Percentiles rank a stretch among this genome's conserved stretches.
Evolutionary conservation across 2,797 vertebrate species (phyloP).

Genomic region (Myiotriccus ornatus): DNA sequence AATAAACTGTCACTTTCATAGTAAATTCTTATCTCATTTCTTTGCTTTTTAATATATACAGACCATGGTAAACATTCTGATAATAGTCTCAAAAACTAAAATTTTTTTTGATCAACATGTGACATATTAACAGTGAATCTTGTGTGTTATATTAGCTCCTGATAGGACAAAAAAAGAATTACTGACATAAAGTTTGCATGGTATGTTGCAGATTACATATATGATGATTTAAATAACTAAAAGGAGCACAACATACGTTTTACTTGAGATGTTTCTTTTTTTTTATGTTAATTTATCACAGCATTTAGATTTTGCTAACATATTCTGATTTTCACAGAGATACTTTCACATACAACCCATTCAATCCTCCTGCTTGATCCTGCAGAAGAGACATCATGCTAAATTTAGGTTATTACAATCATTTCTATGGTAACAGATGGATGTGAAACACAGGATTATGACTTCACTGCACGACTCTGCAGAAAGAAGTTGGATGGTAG

Average conservation of each 20-base stretch:
- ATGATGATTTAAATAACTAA: neutral
- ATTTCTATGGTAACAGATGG: slow-evolving; percentile 71
- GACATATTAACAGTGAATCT: neutral
- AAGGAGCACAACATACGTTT: neutral
- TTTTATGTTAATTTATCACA: neutral
- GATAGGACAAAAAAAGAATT: neutral
- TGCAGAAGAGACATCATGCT: slow-evolving; percentile 55
- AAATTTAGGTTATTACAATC: slow-evolving; percentile 70
- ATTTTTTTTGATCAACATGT: neutral
- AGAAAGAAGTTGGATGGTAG: slow-evolving; percentile 37
- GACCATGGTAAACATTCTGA: neutral
- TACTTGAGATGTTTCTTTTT: neutral
- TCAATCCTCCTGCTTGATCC: slow-evolving; percentile 56
- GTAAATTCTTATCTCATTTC: neutral
- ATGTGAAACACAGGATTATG: slow-evolving; percentile 68
- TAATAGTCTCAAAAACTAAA: neutral
- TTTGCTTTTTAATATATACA: neutral
- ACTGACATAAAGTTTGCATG: neutral
- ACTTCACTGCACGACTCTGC: slow-evolving; percentile 62
- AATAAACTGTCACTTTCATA: neutral
- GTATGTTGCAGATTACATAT: neutral
- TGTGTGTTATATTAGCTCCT: neutral
- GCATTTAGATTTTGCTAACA: neutral
- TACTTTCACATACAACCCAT: slow-evolving; percentile 21
- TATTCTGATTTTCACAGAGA: neutral